Conservation (phyloP, 1,140 invertebrate species). For the Gonatopus flavifemur region DNA sequence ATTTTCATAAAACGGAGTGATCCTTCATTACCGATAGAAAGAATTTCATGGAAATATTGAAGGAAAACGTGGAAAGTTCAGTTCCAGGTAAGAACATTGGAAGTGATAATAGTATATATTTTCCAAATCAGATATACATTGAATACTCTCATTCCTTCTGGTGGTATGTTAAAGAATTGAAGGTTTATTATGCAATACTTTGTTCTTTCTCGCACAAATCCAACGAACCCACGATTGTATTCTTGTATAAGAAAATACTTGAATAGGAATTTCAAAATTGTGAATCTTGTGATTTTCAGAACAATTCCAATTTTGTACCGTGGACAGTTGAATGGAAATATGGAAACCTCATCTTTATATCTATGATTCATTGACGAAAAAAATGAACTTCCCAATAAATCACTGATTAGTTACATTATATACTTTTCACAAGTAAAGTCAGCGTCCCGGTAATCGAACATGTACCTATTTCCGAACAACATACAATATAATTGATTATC, state of each 20-base stretch:
- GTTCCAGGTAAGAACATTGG: constrained; percentile 9
- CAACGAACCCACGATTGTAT: no score
- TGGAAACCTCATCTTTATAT: constrained; percentile 9
- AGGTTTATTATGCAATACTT: constrained; percentile 11
- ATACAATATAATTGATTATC: no score
- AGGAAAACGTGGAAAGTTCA: not conserved
- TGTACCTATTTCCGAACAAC: no score
- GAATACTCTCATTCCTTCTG: constrained; percentile 4
- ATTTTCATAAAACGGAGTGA: constrained; percentile 27
- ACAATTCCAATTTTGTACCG: no score
- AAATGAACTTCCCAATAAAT: not conserved
- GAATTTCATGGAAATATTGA: not conserved
- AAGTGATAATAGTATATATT: constrained; percentile 18
- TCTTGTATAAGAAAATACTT: no score
- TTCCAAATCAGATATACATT: constrained; percentile 12
- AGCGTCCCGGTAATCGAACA: no score
- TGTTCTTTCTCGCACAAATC: not conserved
- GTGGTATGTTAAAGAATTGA: constrained; percentile 12
- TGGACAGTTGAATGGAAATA: no score
- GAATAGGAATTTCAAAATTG: no score
- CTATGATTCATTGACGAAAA: constrained; percentile 12
- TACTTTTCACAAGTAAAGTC: not conserved
- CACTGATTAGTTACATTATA: constrained; percentile 6
- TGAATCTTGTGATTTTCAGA: no score
- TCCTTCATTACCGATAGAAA: no score